Conservation (phyloP, 2,888 invertebrate genomes). For the Hirtodrosophila duncani region DNA sequence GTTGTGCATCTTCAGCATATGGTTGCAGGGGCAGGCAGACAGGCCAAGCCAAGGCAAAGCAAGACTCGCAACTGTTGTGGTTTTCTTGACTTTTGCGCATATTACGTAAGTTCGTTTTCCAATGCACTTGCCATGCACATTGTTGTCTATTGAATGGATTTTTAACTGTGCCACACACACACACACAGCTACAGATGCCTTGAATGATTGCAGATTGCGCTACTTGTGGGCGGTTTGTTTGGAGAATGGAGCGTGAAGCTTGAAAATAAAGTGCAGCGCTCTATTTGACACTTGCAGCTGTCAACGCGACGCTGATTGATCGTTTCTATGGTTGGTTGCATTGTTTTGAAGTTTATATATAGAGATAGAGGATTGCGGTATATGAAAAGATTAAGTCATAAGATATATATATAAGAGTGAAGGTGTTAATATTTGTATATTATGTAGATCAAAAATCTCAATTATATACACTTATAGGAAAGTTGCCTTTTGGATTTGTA, state of each 20-base stretch:
- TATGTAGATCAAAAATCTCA: too few species aligned
- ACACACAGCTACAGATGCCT: slow-evolving; percentile 5
- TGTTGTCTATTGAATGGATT: slow-evolving; percentile 14
- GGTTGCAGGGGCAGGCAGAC: too few species aligned
- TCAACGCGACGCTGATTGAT: slow-evolving; percentile 59
- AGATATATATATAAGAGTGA: too few species aligned
- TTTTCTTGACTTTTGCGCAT: slow-evolving; percentile 59
- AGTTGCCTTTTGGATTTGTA: too few species aligned
- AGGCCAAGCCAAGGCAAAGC: too few species aligned
- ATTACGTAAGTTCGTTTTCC: slow-evolving; percentile 54
- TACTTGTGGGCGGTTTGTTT: slow-evolving; percentile 30
- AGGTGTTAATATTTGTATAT: too few species aligned
- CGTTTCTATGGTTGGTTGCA: slow-evolving; percentile 44
- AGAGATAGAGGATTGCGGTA: too few species aligned
- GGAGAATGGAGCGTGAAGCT: slow-evolving; percentile 4
- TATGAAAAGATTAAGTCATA: too few species aligned
- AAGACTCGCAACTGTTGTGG: slow-evolving; percentile 39
- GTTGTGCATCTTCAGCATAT: slow-evolving; percentile 18
- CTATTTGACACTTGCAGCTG: slow-evolving; percentile 69
- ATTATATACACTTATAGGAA: too few species aligned
- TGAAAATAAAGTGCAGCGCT: slow-evolving; percentile 53
- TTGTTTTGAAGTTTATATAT: too few species aligned
- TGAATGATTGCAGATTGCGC: slow-evolving; percentile 18
- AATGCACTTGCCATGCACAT: slow-evolving; percentile 34
- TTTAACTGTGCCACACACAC: slow-evolving; percentile 56